These are phyloP conservation scores for Nymphalis urticae DNA, from an alignment of 2,888 invertebrate genomes.

Conservation along the genomic window DNA sequence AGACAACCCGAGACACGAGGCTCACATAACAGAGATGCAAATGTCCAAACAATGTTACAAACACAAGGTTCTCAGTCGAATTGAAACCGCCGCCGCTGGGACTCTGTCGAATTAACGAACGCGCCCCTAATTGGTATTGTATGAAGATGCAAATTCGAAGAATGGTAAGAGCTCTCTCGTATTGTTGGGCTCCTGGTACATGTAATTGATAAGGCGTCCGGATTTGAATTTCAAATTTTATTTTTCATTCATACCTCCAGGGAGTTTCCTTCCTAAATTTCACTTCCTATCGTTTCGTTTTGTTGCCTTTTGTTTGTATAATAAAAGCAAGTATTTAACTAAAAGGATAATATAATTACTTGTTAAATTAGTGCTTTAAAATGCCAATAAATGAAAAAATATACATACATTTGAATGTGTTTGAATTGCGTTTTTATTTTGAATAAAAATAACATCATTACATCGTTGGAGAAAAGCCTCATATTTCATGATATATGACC, in stretches of 20 bases:
- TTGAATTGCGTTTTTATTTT: too few relatives aligned
- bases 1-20: slow-evolving; percentile 53
- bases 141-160: slow-evolving; percentile 77
- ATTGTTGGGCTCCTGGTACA: slow-evolving; percentile 66
- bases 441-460: too few relatives aligned
- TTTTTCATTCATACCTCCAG: slow-evolving; percentile 53
- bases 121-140: slow-evolving; percentile 74
- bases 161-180: slow-evolving; percentile 58
- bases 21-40: slow-evolving; percentile 66
- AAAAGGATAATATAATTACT: slow-evolving; percentile 5
- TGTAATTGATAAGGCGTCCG: slow-evolving; percentile 78
- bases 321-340: slow-evolving; percentile 19
- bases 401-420: too few relatives aligned
- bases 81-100: slow-evolving; percentile 56
- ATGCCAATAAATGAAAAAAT: not conserved
- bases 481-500: too few relatives aligned
- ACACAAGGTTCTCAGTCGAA: slow-evolving; percentile 49
- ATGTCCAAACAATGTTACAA: slow-evolving; percentile 47
- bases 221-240: slow-evolving; percentile 76
- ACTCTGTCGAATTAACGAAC: slow-evolving; percentile 59
- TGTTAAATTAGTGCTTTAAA: not conserved
- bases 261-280: slow-evolving; percentile 42
- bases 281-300: slow-evolving; percentile 35
- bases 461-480: too few relatives aligned
- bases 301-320: slow-evolving; percentile 38